Evolutionary conservation across 2,888 invertebrate species (phyloP), one percentile per base, ranked within the genome.

Genomic region (Copidosoma aretas): DNA sequence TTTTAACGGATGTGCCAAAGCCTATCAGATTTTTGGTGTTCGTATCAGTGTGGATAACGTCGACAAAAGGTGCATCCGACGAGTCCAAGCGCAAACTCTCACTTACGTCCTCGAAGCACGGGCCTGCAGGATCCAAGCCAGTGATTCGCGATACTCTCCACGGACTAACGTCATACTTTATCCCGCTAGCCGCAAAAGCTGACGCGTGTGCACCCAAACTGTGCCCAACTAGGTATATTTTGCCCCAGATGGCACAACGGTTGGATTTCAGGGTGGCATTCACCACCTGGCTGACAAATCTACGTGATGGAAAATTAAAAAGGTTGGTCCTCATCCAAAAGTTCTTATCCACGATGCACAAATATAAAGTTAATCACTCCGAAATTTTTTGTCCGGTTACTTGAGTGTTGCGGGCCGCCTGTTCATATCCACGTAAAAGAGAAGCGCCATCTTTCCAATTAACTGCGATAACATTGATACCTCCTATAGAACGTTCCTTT

Each of bases 21-120:
- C 89, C 89, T 21, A 84, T 82, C 58, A 88, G 77, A 15, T 86
- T 78, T 62, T 86, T 84, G 0, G 87, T 88, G 70, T 89, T 89
- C 0, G 90, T 90, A 75, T 90, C 90, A 68, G 90, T 90, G 75
- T 90, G 90, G 68, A 90, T 88, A 46, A 89, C 84, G 72, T 90
- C 90, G 0, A 90, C 88, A 61, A 87, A 88, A 32, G 86, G 84
- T 0, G 90, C 90, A 70, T 90, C 90, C 0, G 83, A 79, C 3
- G 81, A 79, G 74, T 89, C 88, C 69, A 90, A 77, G 10, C 87
- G 84, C 69, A 89, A 86, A 0, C 82, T 80, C 0, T 78, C 66
- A 68, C 84, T 84, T 0, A 81, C 77, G 0, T 85, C 84, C 22
- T 84, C 84, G 78, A 90, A 90, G 73, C 89, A 89, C 0, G 89